Evolutionary conservation across 1,140 invertebrate genomes (phyloP).

Genomic region (Catajapyx aquilonaris): DNA sequence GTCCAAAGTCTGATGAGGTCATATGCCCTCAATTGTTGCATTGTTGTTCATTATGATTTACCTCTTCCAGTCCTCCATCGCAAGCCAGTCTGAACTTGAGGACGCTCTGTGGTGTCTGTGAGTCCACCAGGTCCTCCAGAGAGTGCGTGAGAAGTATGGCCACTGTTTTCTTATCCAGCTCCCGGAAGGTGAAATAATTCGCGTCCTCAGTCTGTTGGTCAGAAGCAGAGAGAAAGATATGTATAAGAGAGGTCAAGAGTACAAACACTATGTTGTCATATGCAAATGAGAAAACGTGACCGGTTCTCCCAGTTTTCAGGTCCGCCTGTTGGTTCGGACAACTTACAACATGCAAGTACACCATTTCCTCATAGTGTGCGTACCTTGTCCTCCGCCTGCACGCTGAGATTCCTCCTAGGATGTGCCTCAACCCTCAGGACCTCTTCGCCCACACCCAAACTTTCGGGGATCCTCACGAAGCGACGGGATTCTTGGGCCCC

Average conservation of each 20-base stretch:
- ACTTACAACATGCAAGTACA: no score
- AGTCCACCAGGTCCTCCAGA: constrained; percentile 55
- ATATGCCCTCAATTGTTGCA: no score
- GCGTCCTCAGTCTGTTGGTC: constrained; percentile 34
- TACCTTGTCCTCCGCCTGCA: constrained; percentile 47
- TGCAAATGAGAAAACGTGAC: constrained; percentile 7
- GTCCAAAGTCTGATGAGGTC: no score
- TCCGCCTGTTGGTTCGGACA: no score
- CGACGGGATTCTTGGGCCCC: constrained; percentile 49
- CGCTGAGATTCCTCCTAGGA: constrained; percentile 41
- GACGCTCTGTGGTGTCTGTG: constrained; percentile 52
- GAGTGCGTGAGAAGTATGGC: constrained; percentile 47
- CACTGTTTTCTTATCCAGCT: constrained; percentile 47
- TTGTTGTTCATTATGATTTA: no score
- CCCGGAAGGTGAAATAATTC: constrained; percentile 42
- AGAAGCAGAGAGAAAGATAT: constrained; percentile 3
- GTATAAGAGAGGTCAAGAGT: background rate
- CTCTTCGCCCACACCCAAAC: constrained; percentile 38
- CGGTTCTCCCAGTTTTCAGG: no score
- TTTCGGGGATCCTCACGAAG: constrained; percentile 52
- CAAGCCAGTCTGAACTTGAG: constrained; percentile 55
- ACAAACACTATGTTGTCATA: background rate
- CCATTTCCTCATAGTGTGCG: constrained; percentile 5
- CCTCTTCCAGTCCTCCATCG: constrained; percentile 32
- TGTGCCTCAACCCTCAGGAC: constrained; percentile 47